Evolutionary conservation across 2,888 invertebrate species (phyloP), one percentile per base, ranked within the genome.

Genomic region (Heliconius aoede): DNA sequence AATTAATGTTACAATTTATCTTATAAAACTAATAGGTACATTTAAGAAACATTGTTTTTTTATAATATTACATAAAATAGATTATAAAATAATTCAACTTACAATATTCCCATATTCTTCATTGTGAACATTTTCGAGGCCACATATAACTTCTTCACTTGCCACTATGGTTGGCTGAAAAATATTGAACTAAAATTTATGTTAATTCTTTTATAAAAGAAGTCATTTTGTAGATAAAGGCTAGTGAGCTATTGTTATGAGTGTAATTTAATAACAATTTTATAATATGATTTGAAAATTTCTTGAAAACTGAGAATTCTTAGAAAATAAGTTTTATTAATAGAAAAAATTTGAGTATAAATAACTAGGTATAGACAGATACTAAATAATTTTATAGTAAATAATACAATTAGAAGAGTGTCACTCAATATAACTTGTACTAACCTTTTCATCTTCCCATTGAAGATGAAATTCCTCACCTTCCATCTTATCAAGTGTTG

Each of bases 391-490:
- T 36, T 11, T 36, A 46, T 40, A 46, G 0, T 46, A 46, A 46
- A 46, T 18, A n/a, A 24, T 4, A 58, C 4, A 24, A n/a, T 51
- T 46, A 46, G 18, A 46, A 46, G 46, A 46, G 18, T 46, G 2
- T 36, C 3, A 46, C 46, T 46, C 18, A n/a, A n/a, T 5, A 21
- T n/a, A 51, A 28, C 30, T 30, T 51, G 30, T 72, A 78, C 32
- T 32, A 72, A 80, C 94, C 90, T 94, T 92, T 4, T 90, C 89
- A 81, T 89, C 90, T 81, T 90, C 93, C 94, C 94, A 94, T 15
- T 92, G 93, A 85, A 94, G 91, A 82, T 88, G 88, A 82, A 92
- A 94, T 62, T 91, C 92, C 79, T 89, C 93, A 74, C 86, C 88
- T 79, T 92, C 92, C 93, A 92, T 93, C 75, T 73, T 87, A 36